Percentiles rank a stretch among this genome's conserved stretches.
phyloP scores from a whole-genome alignment of 2,797 vertebrate species.

The Falco cherrug region DNA sequence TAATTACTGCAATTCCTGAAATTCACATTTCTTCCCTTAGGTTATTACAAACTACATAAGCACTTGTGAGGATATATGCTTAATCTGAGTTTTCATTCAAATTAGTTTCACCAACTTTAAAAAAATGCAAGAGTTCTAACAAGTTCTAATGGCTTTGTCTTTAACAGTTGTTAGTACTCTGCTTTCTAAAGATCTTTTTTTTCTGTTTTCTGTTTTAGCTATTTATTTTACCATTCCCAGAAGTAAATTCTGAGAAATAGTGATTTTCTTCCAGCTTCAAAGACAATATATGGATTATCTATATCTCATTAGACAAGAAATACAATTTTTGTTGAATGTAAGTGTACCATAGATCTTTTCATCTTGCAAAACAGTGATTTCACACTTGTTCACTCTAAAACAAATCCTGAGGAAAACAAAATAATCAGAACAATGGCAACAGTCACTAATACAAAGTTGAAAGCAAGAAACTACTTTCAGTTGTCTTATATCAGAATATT shows the following conservation, averaged over 20 bases:
- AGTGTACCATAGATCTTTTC: not conserved
- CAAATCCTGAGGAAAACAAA: not conserved
- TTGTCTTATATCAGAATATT: not conserved
- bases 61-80: not conserved
- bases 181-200: not conserved
- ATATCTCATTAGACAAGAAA: not conserved
- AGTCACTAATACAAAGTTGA: not conserved
- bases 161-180: not conserved
- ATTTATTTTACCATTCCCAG: not conserved
- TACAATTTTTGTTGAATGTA: not conserved
- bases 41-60: not conserved
- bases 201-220: not conserved
- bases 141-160: not conserved
- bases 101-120: not conserved
- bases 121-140: rapidly evolving
- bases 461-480: not conserved
- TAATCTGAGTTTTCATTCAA: not conserved
- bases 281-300: not conserved
- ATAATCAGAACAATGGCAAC: not conserved
- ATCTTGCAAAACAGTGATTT: not conserved
- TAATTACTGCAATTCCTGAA: not conserved
- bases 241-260: not conserved
- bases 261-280: not conserved
- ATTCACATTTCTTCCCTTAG: not conserved
- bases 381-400: not conserved